Base-by-base conservation (phyloP, 2,797 vertebrate genomes). In the Melanotaenia boesemani region DNA sequence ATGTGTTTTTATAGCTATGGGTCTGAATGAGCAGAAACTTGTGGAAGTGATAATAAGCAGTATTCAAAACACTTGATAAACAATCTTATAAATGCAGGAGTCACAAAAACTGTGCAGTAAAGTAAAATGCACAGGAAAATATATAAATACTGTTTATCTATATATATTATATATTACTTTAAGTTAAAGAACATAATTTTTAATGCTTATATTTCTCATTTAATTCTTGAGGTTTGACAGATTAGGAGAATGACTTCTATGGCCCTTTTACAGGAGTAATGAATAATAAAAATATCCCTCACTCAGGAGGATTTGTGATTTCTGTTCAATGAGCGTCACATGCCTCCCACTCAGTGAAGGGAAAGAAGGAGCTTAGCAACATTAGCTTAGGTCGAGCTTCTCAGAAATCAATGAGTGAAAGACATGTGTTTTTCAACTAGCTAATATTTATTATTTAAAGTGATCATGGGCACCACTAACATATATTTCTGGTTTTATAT, bases 361-460 rank as follows among this genome's bases (percentile, higher is more conserved):
- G 85, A 91, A 87, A 84, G 56, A 66, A 37, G 80, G 77, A 78
- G 85, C 88, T 87, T 91, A 90, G 92, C 90, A 93, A 92, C 90
- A 91, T 88, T 67, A 60, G 75, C 76, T 87, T 86, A 85, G 80
- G 74, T 88, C 69, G 67, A 70, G 67, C 78, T 87, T 79, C 83
- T 81, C 75, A 59, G 76, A 88, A 85, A 91, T 86, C 86, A 86
- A 65, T 67, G 62, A 79, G 71, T 59, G 39, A 80, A 75, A 63
- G 54, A 57, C 57, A 70, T 74, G 79, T 39, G 34, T 77, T 82
- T 63, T 79, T 56, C 55, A 78, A 68, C 78, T 70, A 55, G 86
- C 56, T 77, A 52, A 75, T 60, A 36, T 52, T 64, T 80, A 39
- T 59, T 30, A 58, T 63, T 63, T 22, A 72, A 66, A 81, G 36